A percentile compares a stretch with the other conserved stretches of the same genome.
These are phyloP conservation scores for Callaeas wilsoni DNA, from an alignment of 2,113 vertebrate genomes.

Conservation along the genomic window DNA sequence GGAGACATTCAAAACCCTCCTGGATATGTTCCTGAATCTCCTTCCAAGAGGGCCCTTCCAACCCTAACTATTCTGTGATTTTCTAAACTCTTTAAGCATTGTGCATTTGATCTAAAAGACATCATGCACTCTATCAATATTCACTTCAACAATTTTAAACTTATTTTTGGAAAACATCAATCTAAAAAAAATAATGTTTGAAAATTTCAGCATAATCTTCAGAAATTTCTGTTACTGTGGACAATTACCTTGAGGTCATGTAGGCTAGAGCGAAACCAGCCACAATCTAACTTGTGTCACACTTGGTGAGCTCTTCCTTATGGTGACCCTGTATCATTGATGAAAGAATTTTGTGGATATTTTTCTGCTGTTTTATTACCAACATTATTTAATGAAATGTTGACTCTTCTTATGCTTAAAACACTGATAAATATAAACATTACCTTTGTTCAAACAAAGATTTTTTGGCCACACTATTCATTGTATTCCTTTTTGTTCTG, in stretches of 20 bases:
- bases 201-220: not conserved
- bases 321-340: not conserved
- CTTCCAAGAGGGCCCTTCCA: not conserved
- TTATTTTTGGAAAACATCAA: not conserved
- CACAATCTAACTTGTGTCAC: not conserved
- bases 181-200: not conserved
- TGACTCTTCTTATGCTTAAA: not conserved
- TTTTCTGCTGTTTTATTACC: not conserved
- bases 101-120: not conserved
- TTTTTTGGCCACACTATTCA: not conserved
- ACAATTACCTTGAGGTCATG: not conserved
- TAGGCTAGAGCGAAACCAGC: not conserved
- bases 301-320: not conserved
- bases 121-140: not conserved
- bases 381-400: not conserved
- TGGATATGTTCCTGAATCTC: fast-evolving
- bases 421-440: not conserved
- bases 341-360: not conserved
- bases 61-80: not conserved
- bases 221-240: not conserved
- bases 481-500: not conserved
- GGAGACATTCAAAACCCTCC: not conserved
- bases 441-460: not conserved
- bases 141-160: not conserved
- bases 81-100: not conserved